Evolutionary conservation across 2,797 vertebrate species (phyloP), one percentile per base, ranked within the genome.

Genomic region (Diplodus sargus): DNA sequence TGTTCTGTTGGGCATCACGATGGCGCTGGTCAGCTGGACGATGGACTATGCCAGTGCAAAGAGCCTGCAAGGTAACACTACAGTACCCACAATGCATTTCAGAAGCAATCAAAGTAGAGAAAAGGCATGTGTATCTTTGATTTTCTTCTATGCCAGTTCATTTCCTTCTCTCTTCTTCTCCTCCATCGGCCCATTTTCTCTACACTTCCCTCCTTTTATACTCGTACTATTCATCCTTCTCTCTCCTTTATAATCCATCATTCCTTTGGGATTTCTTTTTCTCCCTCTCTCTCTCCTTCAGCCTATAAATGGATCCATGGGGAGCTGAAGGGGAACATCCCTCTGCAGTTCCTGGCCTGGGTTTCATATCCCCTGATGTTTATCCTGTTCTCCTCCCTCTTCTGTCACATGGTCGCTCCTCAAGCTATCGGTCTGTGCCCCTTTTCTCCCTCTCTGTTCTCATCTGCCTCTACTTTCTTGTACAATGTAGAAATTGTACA

Each of bases 41-140:
- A 97, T 99, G 96, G 98, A 99, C 91, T 99, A 98, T 1, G 95
- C 96, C 86, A 99, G 97, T n/a, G 96, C 97, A 0, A 98, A 97
- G 91, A 97, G 95, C 54, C 94, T 99, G 53, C 95, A 97, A 95
- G 97, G 98, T 99, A 78, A 2, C 22, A 78, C 12, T 0, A 18
- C 65, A 74, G 9, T 8, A 12, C 54, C 63, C 39, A 53, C 9
- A 60, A 77, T 71, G 48, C 79, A 67, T 23, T 70, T 57, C 62
- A 53, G 42, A 5, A 17, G 20, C 20, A 7, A 3, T 42, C 51
- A 74, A 15, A n/a, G 17, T 47, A 53, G 22, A 6, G n/a, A 12
- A 11, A 34, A 34, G 43, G 34, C 30, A 6, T 56, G 47, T 63
- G 11, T 12, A 34, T 49, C 28, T 48, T 25, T 48, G 52, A 0